phyloP scores from a whole-genome alignment of 2,113 vertebrate genomes.

The Parotia lawesii region DNA sequence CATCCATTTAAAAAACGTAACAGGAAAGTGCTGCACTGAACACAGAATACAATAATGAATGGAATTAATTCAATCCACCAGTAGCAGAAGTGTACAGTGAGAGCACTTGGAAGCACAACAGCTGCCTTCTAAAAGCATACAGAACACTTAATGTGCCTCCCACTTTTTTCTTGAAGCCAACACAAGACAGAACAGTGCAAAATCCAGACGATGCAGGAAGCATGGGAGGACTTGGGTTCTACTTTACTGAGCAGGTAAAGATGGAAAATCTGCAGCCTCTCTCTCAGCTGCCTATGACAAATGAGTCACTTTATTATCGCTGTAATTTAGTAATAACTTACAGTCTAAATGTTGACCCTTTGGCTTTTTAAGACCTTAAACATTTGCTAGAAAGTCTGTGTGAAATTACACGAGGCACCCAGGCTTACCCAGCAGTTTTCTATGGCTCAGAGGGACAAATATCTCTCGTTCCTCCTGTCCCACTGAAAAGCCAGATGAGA shows the following conservation, averaged over 20 bases:
- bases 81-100: neutral
- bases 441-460: neutral
- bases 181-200: neutral
- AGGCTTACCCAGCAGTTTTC: neutral
- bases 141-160: neutral
- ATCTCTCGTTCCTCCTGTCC: neutral
- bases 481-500: neutral
- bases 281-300: neutral
- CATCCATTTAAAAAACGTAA: neutral
- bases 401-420: neutral
- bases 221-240: neutral
- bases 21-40: neutral
- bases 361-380: neutral
- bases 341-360: neutral
- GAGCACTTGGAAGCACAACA: neutral
- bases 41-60: neutral
- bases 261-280: neutral
- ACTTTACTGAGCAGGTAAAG: neutral
- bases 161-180: neutral
- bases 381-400: neutral
- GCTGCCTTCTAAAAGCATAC: neutral
- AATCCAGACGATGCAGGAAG: neutral
- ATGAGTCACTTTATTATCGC: neutral
- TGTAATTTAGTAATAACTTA: neutral
- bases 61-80: neutral